Percentiles rank a stretch among this genome's conserved stretches.
phyloP scores from a whole-genome alignment of 2,888 invertebrate genomes.

The Amphimallon solstitiale region DNA sequence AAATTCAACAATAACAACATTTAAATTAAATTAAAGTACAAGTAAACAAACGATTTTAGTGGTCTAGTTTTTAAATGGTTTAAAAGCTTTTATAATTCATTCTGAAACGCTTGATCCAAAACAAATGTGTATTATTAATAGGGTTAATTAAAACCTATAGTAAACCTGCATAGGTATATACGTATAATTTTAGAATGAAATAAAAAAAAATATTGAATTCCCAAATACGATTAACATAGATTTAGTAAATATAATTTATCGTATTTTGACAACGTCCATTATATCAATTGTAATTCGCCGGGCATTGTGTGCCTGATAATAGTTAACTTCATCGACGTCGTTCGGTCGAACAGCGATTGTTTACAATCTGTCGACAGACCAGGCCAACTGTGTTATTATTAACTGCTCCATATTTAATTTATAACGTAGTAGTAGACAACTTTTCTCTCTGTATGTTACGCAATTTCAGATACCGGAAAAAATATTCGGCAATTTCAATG shows the following conservation, averaged over 20 bases:
- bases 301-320: slow-evolving; percentile 12
- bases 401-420: slow-evolving; percentile 45
- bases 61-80: too few species aligned
- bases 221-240: background rate
- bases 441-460: slow-evolving; percentile 28
- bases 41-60: too few species aligned
- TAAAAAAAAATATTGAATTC: too few species aligned
- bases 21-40: too few species aligned
- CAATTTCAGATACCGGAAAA: slow-evolving; percentile 31
- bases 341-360: slow-evolving; percentile 35
- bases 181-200: too few species aligned
- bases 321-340: slow-evolving; percentile 22
- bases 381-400: slow-evolving; percentile 35
- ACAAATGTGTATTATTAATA: too few species aligned
- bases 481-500: slow-evolving; percentile 31
- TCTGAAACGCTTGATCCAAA: too few species aligned
- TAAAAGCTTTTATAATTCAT: too few species aligned
- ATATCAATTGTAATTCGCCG: slow-evolving; percentile 30
- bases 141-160: too few species aligned
- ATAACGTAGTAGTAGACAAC: slow-evolving; percentile 39
- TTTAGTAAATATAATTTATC: slow-evolving; percentile 21
- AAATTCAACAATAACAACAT: too few species aligned
- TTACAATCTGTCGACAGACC: slow-evolving; percentile 47
- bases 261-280: slow-evolving; percentile 38
- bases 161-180: too few species aligned